phyloP scores from a whole-genome alignment of 1,140 invertebrate genomes.

The Ruditapes philippinarum region DNA sequence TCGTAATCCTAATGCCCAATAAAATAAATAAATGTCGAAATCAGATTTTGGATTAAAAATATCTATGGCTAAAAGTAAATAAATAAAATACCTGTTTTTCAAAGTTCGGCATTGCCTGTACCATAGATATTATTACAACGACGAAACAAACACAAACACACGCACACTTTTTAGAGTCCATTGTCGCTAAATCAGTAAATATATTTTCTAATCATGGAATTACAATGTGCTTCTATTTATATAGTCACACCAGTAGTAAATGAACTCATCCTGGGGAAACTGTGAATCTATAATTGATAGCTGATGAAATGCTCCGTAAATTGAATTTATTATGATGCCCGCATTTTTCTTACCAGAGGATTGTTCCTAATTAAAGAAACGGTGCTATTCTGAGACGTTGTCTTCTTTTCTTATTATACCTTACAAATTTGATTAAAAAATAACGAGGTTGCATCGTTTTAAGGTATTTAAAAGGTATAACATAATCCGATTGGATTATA shows the following conservation, averaged over 20 bases:
- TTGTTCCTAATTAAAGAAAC: not conserved
- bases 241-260: not conserved
- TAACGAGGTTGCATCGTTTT: too few species aligned
- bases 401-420: too few species aligned
- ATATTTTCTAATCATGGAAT: not conserved
- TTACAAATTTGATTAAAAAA: too few species aligned
- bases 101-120: not conserved
- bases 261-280: not conserved
- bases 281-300: not conserved
- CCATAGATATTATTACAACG: not conserved
- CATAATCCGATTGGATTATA: too few species aligned
- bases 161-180: not conserved
- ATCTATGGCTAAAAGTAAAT: too few species aligned
- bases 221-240: not conserved
- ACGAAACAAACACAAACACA: not conserved
- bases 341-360: not conserved
- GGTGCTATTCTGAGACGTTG: too few species aligned
- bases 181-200: not conserved
- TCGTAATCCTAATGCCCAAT: too few species aligned
- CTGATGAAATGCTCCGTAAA: not conserved
- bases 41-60: too few species aligned
- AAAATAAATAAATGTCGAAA: too few species aligned
- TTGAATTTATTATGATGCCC: not conserved
- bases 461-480: too few species aligned
- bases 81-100: slow-evolving; percentile 4